phyloP scores from a whole-genome alignment of 1,140 invertebrate species.

The Holcopasites calliopsidis region DNA sequence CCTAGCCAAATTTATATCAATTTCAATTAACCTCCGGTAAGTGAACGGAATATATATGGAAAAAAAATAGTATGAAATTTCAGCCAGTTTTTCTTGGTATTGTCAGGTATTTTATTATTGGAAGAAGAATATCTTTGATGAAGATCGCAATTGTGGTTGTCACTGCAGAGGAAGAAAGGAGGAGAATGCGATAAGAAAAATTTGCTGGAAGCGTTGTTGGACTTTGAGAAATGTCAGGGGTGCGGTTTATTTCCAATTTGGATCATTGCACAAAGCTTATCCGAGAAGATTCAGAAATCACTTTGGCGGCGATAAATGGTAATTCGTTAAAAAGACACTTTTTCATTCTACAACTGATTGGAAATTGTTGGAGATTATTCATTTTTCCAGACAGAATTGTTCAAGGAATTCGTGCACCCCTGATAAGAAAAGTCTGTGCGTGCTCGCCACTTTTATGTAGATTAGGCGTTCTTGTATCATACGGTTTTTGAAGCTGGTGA shows the following conservation, averaged over 20 bases:
- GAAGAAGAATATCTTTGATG: not conserved
- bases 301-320: no score
- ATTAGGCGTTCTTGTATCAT: slow-evolving; percentile 20
- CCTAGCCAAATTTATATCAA: no score
- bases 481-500: slow-evolving; percentile 11
- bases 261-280: not conserved
- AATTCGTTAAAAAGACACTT: no score
- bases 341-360: no score
- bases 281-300: not conserved
- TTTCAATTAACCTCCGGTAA: no score
- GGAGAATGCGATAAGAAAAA: no score
- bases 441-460: slow-evolving; percentile 14
- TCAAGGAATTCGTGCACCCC: slow-evolving; percentile 12
- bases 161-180: not conserved
- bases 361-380: no score
- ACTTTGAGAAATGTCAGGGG: slow-evolving; percentile 1
- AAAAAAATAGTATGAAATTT: no score
- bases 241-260: not conserved
- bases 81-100: no score
- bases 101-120: no score
- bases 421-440: not conserved
- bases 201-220: not conserved
- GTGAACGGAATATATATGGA: no score
- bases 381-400: not conserved
- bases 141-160: not conserved